Percentiles rank a stretch among this genome's conserved stretches.
Conservation (phyloP, 2,797 vertebrate genomes). For the Cetoscarus ocellatus region DNA sequence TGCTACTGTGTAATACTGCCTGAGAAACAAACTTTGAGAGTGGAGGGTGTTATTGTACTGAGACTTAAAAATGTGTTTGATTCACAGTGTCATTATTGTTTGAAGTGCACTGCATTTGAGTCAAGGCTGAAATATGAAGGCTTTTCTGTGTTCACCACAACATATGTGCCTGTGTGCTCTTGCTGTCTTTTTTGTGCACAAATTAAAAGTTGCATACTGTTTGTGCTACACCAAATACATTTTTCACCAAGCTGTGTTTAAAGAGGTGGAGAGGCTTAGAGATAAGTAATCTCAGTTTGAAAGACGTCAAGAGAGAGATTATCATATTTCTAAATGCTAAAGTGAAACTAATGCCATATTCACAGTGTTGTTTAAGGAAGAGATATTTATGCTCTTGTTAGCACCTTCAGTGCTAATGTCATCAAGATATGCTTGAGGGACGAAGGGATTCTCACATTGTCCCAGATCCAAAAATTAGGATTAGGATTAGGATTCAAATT, state of each 20-base stretch:
- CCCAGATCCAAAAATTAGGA: too few relatives aligned
- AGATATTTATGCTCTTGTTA: too few relatives aligned
- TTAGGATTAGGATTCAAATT: too few relatives aligned
- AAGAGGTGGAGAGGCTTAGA: slow-evolving; percentile 2
- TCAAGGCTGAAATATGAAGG: not conserved
- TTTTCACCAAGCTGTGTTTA: not conserved
- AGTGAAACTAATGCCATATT: too few relatives aligned
- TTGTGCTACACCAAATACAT: not conserved
- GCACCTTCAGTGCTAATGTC: too few relatives aligned
- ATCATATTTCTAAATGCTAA: too few relatives aligned
- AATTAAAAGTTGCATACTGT: not conserved
- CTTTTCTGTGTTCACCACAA: not conserved
- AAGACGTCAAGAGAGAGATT: too few relatives aligned
- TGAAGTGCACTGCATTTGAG: not conserved
- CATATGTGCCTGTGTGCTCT: not conserved
- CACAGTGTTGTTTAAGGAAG: too few relatives aligned
- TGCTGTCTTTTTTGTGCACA: not conserved
- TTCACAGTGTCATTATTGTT: not conserved
- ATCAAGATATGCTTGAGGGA: too few relatives aligned
- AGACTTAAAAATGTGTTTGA: not conserved
- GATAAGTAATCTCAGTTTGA: not conserved
- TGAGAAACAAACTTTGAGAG: not conserved
- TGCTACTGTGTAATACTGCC: not conserved
- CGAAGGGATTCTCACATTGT: too few relatives aligned
- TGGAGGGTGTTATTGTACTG: not conserved